These are phyloP conservation scores for Syrista parreyssii DNA, from an alignment of 2,888 invertebrate species.

Conservation along the genomic window DNA sequence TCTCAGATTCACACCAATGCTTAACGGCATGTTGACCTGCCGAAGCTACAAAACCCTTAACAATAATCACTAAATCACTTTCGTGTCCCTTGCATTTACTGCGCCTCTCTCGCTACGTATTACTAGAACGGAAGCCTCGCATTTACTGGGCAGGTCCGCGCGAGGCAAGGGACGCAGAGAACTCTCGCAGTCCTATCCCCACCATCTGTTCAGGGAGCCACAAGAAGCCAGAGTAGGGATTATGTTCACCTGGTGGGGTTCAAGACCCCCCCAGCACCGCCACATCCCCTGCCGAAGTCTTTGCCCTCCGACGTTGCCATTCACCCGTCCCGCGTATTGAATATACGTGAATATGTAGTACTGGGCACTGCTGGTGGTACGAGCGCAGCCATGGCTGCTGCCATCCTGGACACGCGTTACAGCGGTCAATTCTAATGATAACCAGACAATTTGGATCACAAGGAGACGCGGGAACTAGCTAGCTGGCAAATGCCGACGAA, in stretches of 20 bases:
- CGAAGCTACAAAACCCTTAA: neutral
- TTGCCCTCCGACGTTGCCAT: neutral
- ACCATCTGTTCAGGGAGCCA: neutral
- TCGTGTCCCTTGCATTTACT: slow-evolving; percentile 7
- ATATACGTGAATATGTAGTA: neutral
- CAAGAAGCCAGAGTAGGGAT: neutral
- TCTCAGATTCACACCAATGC: slow-evolving; percentile 92
- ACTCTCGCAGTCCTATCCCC: neutral
- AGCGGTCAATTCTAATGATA: neutral
- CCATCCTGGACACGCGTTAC: neutral
- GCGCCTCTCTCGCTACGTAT: slow-evolving; percentile 30
- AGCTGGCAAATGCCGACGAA: neutral
- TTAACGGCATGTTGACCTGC: slow-evolving; percentile 73
- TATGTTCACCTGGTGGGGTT: neutral
- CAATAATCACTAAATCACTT: neutral
- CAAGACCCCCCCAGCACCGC: slow-evolving; percentile 14
- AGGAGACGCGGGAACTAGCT: neutral
- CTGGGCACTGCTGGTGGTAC: neutral
- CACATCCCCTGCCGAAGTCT: neutral
- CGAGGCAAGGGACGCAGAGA: slow-evolving; percentile 38
- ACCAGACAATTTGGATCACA: neutral
- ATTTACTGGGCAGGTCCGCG: slow-evolving; percentile 48
- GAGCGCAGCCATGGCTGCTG: neutral
- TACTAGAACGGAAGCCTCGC: slow-evolving; percentile 51
- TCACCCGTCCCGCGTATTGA: neutral